Base-by-base conservation (phyloP, 1,140 invertebrate genomes). In the Zophobas atratus region DNA sequence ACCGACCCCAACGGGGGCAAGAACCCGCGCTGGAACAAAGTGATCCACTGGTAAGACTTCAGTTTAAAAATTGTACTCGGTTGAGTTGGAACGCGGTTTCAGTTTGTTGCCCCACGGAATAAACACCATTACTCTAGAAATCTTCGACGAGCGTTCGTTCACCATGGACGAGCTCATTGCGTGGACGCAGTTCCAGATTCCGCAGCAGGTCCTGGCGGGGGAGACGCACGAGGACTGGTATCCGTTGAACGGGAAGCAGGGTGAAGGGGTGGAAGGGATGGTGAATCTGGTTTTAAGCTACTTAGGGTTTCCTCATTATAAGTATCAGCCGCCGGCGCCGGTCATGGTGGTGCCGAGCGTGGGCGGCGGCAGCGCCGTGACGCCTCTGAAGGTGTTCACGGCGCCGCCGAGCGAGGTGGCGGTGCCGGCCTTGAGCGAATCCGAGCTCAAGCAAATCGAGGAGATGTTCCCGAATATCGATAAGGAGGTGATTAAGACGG, bases 401-500 rank as follows among this genome's bases (percentile, higher is more conserved):
- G 86, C 86, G 71, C 86, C 86, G 35, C 71, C 81, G 49, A 70
- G 79, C 73, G 73, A 80, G 51, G 81, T 77, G 60, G 81, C 80
- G 76, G 84, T 87, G 67, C 87, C 87, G 34, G 77, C 84, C 41
- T 86, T 91, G 78, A 92, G 91, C 60, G 92, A 94, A 81, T 90
- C 92, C 70, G 94, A 96, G 85, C 87, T 96, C 20, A 93, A 94
- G 88, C 93, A 94, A 93, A 92, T 99, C 76, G 91, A 94, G 83
- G 97, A 98, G 88, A 98, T 99, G 97, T 99, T 99, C 88, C 97
- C 97, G 32, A 95, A 94, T 85, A 92, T 98, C 85, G 97, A 99
- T 81, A 93, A 92, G 81, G 96, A 98, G 84, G 96, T 98, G 0
- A 93, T 99, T 43, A 94, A 94, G 86, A 96, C 95, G 0, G 94